A percentile compares a stretch with the other conserved stretches of the same genome.
These are phyloP conservation scores for Drosophila setosimentum DNA, from an alignment of 2,888 invertebrate genomes.

Conservation along the genomic window DNA sequence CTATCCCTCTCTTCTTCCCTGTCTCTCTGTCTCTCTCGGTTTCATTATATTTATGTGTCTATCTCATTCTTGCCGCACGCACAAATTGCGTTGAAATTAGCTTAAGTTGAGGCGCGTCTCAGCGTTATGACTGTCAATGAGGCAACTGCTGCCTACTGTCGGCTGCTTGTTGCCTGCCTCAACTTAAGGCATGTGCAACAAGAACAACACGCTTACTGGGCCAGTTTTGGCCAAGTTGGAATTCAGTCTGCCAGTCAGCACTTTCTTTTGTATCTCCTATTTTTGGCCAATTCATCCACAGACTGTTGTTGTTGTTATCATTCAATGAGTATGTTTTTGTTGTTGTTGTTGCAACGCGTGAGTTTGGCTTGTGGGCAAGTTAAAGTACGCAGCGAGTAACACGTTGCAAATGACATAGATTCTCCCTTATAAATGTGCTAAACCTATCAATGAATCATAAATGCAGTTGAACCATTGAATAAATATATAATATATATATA, in stretches of 20 bases:
- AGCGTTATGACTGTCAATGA: conserved; percentile 80
- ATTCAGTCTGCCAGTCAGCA: conserved; percentile 63
- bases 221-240: conserved; percentile 36
- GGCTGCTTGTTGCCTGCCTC: conserved; percentile 56
- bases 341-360: conserved; percentile 13
- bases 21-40: background rate
- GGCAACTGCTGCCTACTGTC: conserved; percentile 46
- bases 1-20: background rate
- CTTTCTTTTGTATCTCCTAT: conserved; percentile 55
- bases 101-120: conserved; percentile 71
- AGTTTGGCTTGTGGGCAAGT: background rate
- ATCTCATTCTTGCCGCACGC: conserved; percentile 40
- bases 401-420: background rate
- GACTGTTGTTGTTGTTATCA: conserved; percentile 28
- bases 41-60: conserved; percentile 2
- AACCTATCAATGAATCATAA: background rate
- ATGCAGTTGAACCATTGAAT: background rate
- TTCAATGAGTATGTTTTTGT: conserved; percentile 41
- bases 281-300: conserved; percentile 69
- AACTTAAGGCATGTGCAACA: conserved; percentile 62
- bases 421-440: background rate
- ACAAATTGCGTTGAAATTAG: conserved; percentile 76
- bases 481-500: background rate
- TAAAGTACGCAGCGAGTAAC: background rate
- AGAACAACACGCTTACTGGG: conserved; percentile 20